These are phyloP conservation scores for Phanerotoma sp. DNA, from an alignment of 2,888 invertebrate genomes.

Conservation along the genomic window DNA sequence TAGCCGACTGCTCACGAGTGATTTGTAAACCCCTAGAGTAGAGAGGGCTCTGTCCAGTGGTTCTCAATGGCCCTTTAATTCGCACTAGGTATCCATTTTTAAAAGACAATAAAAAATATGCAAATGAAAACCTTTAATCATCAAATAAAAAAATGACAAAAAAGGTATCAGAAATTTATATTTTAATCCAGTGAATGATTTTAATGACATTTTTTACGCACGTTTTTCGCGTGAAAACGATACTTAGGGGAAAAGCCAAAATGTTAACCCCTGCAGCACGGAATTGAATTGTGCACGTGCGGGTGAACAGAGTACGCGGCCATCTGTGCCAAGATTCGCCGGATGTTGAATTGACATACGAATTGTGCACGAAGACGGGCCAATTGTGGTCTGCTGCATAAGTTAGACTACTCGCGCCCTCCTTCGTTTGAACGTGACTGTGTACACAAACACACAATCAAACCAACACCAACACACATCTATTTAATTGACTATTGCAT, in stretches of 20 bases:
- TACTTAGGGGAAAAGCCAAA: neutral
- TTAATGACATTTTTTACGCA: too few relatives aligned
- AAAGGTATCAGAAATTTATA: neutral
- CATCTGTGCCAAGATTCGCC: conserved; percentile 36
- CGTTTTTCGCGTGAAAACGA: too few relatives aligned
- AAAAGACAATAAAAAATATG: too few relatives aligned
- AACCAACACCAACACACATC: neutral
- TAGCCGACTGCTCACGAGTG: conserved; percentile 38
- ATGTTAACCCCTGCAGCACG: conserved; percentile 27
- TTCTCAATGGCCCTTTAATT: conserved; percentile 40
- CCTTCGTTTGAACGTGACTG: neutral
- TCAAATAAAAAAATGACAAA: too few relatives aligned
- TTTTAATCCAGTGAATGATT: too few relatives aligned
- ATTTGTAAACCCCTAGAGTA: conserved; percentile 38
- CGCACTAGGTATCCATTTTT: too few relatives aligned
- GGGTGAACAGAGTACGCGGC: conserved; percentile 35
- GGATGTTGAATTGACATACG: conserved; percentile 38
- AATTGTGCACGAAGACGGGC: conserved; percentile 17
- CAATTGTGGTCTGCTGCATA: conserved; percentile 26
- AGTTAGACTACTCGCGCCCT: conserved; percentile 8
- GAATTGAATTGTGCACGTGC: conserved; percentile 38
- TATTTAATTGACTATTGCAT: neutral
- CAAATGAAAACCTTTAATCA: too few relatives aligned
- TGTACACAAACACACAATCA: neutral
- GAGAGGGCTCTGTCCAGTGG: conserved; percentile 38